Base-by-base conservation (phyloP, 2,888 invertebrate genomes). In the Drosophila hamatofila region DNA sequence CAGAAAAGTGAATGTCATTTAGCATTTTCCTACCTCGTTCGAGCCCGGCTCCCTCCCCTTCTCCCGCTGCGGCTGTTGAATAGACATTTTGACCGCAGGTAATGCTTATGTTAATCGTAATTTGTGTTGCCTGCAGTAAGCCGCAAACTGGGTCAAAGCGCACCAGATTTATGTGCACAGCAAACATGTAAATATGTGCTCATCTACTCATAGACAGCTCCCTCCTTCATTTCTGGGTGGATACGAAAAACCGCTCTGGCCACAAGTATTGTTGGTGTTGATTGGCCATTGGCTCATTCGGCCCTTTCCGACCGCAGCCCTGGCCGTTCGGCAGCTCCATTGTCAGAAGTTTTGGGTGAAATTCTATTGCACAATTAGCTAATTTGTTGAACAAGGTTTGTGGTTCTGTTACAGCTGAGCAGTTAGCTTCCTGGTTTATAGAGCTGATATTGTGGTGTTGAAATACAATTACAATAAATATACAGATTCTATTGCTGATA, bases 111-210 rank as follows among this genome's bases (percentile, higher is more conserved):
- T 44, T 60, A 54, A 77, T 56, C 60, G 66, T 70, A 75, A 79
- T 78, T 75, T 79, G 78, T 71, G 68, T 49, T 55, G 65, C 62
- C 73, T 73, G 78, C 78, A 76, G 62, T 59, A 37, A 49, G 52
- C 61, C 61, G 25, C 67, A 37, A 57, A 68, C 60, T 54, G 75
- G 75, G 78, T 81, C 66, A 75, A 52, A 68, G 71, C 59, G 27
- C 60, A 57, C 11, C 54, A 78, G 68, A 78, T 80, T 81, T 81
- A 79, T 79, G 75, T 65, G 61, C 49, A 51, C 48, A 58, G 63
- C 51, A 61, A 66, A 73, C 64, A 80, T 69, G 69, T 61, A 69
- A 61, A 80, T 73, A 54, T 65, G 56, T 55, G 42, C 11, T n/a
- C 37, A 35, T 54, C 37, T 49, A 49, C 54, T n/a, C 51, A 42